Evolutionary conservation across 2,888 invertebrate genomes (phyloP).

Genomic region (Calliopum simillimum): DNA sequence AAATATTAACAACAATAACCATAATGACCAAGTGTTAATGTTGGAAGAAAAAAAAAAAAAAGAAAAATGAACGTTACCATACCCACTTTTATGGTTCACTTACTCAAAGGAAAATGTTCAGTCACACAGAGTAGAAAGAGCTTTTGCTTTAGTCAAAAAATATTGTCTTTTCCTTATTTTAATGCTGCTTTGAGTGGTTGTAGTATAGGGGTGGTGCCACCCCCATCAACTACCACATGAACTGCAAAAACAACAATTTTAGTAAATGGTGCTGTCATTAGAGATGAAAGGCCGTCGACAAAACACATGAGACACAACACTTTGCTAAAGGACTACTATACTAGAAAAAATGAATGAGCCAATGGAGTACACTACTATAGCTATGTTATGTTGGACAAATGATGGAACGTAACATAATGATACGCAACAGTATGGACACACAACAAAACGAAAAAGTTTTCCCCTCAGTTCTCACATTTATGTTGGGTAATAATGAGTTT

Average conservation of each 20-base stretch:
- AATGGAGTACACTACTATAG: too few relatives aligned
- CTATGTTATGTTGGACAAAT: too few relatives aligned
- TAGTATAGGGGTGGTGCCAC: too few relatives aligned
- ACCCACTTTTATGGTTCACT: neutral
- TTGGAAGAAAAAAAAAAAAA: neutral
- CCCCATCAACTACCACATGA: slow-evolving; percentile 6
- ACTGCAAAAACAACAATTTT: slow-evolving; percentile 26
- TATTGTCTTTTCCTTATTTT: too few relatives aligned
- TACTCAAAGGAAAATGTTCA: neutral
- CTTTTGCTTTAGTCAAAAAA: neutral
- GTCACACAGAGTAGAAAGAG: neutral
- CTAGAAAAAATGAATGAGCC: too few relatives aligned
- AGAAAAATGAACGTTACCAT: neutral
- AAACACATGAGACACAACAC: slow-evolving; percentile 1
- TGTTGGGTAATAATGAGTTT: neutral
- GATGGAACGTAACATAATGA: too few relatives aligned
- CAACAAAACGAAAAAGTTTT: neutral
- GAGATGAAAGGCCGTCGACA: slow-evolving; percentile 9
- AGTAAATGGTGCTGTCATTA: slow-evolving; percentile 30
- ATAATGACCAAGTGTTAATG: neutral
- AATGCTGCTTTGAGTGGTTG: too few relatives aligned
- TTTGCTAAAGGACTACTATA: too few relatives aligned
- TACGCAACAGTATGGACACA: too few relatives aligned
- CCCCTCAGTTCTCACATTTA: neutral
- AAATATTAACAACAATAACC: neutral